Evolutionary conservation across 2,113 vertebrate species (phyloP), one percentile per base, ranked within the genome.

Genomic region (Oostethus manadensis): DNA sequence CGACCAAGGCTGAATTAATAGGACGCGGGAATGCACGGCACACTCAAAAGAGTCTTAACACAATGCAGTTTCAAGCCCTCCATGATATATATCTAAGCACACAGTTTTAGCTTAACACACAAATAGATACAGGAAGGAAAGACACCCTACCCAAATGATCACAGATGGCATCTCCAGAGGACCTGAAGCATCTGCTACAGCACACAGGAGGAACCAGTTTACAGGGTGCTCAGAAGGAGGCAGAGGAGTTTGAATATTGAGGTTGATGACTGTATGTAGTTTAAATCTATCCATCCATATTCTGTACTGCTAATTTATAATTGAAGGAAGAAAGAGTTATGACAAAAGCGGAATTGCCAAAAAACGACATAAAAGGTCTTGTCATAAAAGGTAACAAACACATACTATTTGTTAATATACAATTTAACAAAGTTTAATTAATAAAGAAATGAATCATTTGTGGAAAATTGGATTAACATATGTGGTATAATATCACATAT

Each of bases 131-230:
- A 38, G 48, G 14, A 56, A 45, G 49, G 17, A 56, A 44, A 56
- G 56, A 64, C 29, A 63, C 9, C 2, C 16, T 15, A 64, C 62
- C 71, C 62, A 68, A 73, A 66, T 46, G 58, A 74, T 72, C 65
- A 49, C 66, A 51, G 66, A 74, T 44, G 48, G 49, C 51, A 49
- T 71, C 76, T 78, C 70, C 23, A 22, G 60, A 71, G 58, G 29
- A 73, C 57, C 63, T 50, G 63, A 59, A 73, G 57, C 60, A 13
- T 21, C 53, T 55, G 53, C 35, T 21, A 15, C 21, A 21, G 10
- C 68, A 51, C 45, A 33, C 11, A 16, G 44, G 59, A 16, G 44
- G 59, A 67, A 71, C 75, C 66, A 66, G 68, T 78, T 77, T 62
- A 65, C 23, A 4, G 55, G 58, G 54, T 13, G 66, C 72, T 76